A percentile compares a stretch with the other conserved stretches of the same genome.
These are phyloP conservation scores for Varroa destructor DNA, from an alignment of 1,140 invertebrate species.

Conservation along the genomic window DNA sequence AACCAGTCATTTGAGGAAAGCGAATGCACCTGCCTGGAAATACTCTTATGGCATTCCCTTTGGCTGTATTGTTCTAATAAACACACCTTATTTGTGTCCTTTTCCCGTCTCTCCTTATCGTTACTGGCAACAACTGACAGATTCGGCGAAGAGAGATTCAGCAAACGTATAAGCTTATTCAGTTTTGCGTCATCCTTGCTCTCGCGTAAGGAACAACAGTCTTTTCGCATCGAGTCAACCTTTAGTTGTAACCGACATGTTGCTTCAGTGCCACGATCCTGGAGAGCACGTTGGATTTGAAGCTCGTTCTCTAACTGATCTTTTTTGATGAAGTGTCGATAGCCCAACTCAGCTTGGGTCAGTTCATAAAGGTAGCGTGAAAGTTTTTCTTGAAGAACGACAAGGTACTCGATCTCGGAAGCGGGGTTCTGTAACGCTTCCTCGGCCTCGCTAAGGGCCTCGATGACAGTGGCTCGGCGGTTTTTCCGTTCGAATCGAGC, in stretches of 20 bases:
- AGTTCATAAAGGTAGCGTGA: slow-evolving; percentile 5
- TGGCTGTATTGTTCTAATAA: no score
- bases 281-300: slow-evolving; percentile 5
- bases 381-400: slow-evolving; percentile 8
- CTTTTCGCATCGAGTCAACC: not conserved
- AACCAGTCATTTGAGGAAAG: no score
- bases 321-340: slow-evolving; percentile 4
- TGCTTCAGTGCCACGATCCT: slow-evolving; percentile 6
- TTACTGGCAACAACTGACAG: not conserved
- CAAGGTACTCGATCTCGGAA: not conserved
- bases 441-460: not conserved
- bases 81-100: not conserved
- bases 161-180: not conserved
- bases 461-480: not conserved
- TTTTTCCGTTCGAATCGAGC: not conserved
- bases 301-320: slow-evolving; percentile 19
- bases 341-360: not conserved
- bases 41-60: no score
- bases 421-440: slow-evolving; percentile 2
- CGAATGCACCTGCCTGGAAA: no score
- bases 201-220: not conserved
- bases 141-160: not conserved
- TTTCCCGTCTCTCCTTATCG: not conserved
- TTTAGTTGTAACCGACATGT: not conserved
- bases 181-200: slow-evolving; percentile 4